Conservation (phyloP, 1,140 invertebrate genomes). For the Philotrypesis tridentata region DNA sequence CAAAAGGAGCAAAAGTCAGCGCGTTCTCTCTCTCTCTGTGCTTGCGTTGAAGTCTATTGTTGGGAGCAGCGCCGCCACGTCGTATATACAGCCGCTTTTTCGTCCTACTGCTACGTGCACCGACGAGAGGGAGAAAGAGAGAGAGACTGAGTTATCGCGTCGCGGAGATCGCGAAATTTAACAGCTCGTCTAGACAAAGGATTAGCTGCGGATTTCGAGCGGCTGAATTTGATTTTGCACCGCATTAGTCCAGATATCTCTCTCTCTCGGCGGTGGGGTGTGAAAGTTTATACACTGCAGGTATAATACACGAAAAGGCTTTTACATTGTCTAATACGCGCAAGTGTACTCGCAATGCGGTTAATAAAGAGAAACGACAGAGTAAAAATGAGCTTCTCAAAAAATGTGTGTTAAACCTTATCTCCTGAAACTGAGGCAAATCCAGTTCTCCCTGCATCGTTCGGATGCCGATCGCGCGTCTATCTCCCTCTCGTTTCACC, state of each 20-base stretch:
- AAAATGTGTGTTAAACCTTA: background rate
- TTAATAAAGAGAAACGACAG: too few species aligned
- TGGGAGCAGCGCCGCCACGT: background rate
- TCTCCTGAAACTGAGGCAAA: background rate
- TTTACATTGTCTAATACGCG: background rate
- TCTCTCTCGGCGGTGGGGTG: too few species aligned
- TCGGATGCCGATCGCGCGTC: conserved; percentile 37
- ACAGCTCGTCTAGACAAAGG: conserved; percentile 33
- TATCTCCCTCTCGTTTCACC: conserved; percentile 30
- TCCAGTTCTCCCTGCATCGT: conserved; percentile 22
- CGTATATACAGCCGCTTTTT: conserved; percentile 19
- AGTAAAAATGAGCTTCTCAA: background rate
- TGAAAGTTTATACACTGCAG: background rate
- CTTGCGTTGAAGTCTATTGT: conserved; percentile 19
- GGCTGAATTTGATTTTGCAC: background rate
- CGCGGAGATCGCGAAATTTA: conserved; percentile 20
- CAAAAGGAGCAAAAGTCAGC: conserved; percentile 17
- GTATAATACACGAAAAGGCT: background rate
- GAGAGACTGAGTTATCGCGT: background rate
- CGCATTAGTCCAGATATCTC: too few species aligned
- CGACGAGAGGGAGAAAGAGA: background rate
- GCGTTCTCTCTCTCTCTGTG: background rate
- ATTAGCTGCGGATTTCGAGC: conserved; percentile 6
- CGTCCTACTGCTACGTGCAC: background rate
- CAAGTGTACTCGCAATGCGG: too few species aligned